These are phyloP conservation scores for Ectobius pallidus DNA, from an alignment of 2,888 invertebrate species.

Conservation along the genomic window DNA sequence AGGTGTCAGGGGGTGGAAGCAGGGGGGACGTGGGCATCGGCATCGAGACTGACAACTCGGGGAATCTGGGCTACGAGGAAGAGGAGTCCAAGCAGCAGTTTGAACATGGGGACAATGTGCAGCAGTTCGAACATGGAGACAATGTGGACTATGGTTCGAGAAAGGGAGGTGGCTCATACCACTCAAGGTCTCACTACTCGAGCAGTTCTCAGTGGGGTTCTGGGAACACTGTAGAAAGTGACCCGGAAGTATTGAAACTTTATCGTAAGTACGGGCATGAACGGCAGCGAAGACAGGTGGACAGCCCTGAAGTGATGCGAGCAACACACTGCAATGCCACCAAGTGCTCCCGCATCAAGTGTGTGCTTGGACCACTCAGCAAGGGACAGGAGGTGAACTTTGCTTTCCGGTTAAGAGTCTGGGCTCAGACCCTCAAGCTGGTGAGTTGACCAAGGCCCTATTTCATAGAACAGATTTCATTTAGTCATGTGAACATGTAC, in stretches of 20 bases:
- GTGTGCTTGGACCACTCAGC: slow-evolving; percentile 73
- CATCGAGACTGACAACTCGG: slow-evolving; percentile 6
- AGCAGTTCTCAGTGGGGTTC: background rate
- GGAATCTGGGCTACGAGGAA: too few species aligned
- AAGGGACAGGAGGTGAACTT: slow-evolving; percentile 77
- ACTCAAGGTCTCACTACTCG: background rate
- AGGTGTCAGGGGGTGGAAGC: background rate
- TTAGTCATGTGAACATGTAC: too few species aligned
- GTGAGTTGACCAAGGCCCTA: too few species aligned
- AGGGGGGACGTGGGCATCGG: slow-evolving; percentile 15
- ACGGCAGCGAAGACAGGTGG: slow-evolving; percentile 36
- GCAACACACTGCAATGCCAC: slow-evolving; percentile 63
- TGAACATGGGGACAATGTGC: background rate
- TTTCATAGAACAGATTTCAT: too few species aligned
- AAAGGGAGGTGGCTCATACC: background rate
- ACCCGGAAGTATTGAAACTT: slow-evolving; percentile 38
- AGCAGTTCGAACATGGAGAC: too few species aligned
- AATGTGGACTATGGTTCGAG: too few species aligned
- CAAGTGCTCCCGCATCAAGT: slow-evolving; percentile 77
- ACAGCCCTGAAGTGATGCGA: slow-evolving; percentile 55
- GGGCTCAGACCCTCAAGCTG: slow-evolving; percentile 81
- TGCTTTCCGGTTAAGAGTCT: slow-evolving; percentile 78
- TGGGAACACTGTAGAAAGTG: slow-evolving; percentile 45
- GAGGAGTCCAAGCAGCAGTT: too few species aligned
- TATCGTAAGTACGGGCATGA: slow-evolving; percentile 19